phyloP scores from a whole-genome alignment of 2,113 vertebrate genomes.

The Tetraodon nigroviridis region DNA sequence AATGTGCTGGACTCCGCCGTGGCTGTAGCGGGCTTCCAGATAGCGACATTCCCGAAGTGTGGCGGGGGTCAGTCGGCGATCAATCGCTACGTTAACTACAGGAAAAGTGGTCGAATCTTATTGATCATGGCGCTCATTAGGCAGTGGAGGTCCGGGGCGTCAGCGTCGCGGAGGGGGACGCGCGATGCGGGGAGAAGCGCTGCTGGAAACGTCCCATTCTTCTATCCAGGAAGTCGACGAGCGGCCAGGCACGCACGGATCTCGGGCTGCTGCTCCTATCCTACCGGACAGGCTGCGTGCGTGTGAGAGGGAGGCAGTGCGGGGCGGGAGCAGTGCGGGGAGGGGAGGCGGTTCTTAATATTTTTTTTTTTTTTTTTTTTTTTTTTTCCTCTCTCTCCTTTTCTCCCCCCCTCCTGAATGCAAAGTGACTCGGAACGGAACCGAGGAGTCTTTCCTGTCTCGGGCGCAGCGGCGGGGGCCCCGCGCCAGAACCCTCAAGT shows the following conservation, averaged over 20 bases:
- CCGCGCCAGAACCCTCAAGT: slow-evolving; percentile 23
- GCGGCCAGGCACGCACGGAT: slow-evolving; percentile 64
- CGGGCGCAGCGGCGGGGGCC: slow-evolving; percentile 12
- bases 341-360: slow-evolving; percentile 54
- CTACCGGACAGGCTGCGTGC: slow-evolving; percentile 54
- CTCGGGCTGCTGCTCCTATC: slow-evolving; percentile 61
- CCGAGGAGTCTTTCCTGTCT: slow-evolving; percentile 31
- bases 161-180: slow-evolving; percentile 62
- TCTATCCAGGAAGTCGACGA: slow-evolving; percentile 87
- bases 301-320: slow-evolving; percentile 23
- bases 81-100: slow-evolving; percentile 59
- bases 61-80: slow-evolving; percentile 52
- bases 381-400: too few relatives aligned
- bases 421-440: slow-evolving; percentile 47
- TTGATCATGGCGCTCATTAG: slow-evolving; percentile 68
- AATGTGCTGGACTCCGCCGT: slow-evolving; percentile 57
- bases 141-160: slow-evolving; percentile 69
- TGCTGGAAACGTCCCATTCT: slow-evolving; percentile 81
- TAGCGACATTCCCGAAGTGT: slow-evolving; percentile 71
- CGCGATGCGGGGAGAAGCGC: slow-evolving; percentile 58
- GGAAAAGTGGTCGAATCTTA: slow-evolving; percentile 47
- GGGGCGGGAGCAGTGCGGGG: slow-evolving; percentile 68
- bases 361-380: too few relatives aligned
- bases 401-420: too few relatives aligned
- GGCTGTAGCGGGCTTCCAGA: slow-evolving; percentile 66